phyloP scores from a whole-genome alignment of 2,888 invertebrate species.

The Drosophila mercatorum region DNA sequence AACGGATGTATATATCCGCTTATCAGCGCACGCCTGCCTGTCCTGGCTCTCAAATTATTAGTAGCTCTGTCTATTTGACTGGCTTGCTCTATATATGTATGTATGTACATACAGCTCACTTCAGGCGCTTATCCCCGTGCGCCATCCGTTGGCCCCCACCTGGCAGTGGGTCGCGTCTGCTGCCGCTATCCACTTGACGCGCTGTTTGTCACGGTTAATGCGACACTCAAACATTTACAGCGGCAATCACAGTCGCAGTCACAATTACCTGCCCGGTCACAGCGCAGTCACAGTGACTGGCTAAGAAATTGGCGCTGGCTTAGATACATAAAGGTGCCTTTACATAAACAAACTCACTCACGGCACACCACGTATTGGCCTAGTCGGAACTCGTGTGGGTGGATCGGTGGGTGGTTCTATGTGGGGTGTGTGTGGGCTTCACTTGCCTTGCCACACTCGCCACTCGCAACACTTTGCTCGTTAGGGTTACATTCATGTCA shows the following conservation, averaged over 20 bases:
- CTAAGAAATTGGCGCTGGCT: slow-evolving; percentile 22
- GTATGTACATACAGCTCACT: not conserved
- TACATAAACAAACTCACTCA: slow-evolving; percentile 45
- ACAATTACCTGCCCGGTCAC: slow-evolving; percentile 15
- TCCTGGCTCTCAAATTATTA: slow-evolving; percentile 43
- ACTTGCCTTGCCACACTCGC: slow-evolving; percentile 34
- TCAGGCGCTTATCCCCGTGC: not conserved
- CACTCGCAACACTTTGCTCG: slow-evolving; percentile 60
- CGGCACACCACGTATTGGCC: not conserved
- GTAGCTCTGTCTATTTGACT: slow-evolving; percentile 25
- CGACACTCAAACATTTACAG: slow-evolving; percentile 25
- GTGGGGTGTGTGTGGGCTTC: slow-evolving; percentile 13
- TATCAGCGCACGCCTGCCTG: slow-evolving; percentile 41
- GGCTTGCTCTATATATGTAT: slow-evolving; percentile 19
- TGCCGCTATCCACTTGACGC: slow-evolving; percentile 24
- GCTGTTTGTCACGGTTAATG: slow-evolving; percentile 38
- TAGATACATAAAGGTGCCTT: slow-evolving; percentile 14
- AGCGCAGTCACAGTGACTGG: slow-evolving; percentile 26
- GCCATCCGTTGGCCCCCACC: not conserved
- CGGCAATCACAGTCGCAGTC: slow-evolving; percentile 16
- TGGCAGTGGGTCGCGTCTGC: slow-evolving; percentile 4
- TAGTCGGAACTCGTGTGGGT: slow-evolving; percentile 7
- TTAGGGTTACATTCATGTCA: slow-evolving; percentile 69
- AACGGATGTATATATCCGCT: slow-evolving; percentile 42
- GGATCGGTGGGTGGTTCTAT: not conserved